Evolutionary conservation across 2,888 invertebrate genomes (phyloP), one percentile per base, ranked within the genome.

Genomic region (Athripsodes cinereus): DNA sequence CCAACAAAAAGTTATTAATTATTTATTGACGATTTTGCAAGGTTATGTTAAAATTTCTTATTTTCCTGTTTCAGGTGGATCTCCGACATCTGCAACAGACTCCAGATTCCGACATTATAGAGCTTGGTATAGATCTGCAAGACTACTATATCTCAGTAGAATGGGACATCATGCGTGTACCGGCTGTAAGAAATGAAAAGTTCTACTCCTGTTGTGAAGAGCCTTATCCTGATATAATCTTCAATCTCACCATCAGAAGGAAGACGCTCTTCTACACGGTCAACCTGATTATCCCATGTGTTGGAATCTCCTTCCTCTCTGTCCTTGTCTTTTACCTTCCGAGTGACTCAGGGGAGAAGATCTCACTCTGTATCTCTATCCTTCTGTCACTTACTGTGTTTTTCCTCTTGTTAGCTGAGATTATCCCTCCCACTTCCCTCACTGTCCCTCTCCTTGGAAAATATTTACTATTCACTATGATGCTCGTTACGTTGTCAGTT

Each of bases 181-280:
- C 93, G 57, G 94, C 93, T 46, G 87, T 88, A 64, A 82, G 93
- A 66, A 91, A 93, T 72, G 93, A 93, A 71, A 92, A 92, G 72
- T 92, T 90, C 76, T 94, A 97, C 82, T 92, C 92, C 68, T 97
- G 97, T 78, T 97, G 97, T 75, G 92, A 93, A 73, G 92, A 96
- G 74, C 96, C 96, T 60, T 98, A 93, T 71, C 90, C 92, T 57
- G 98, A 98, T 78, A 96, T 99, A 70, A 95, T 96, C 67, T 99
- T 98, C 80, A 94, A 97, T 78, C 88, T 99, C 69, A 96, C 96
- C 63, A 80, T 96, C 61, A 81, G 96, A 67, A 82, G 96, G 68
- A 96, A 96, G 79, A 96, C 97, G 35, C 86, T 97, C 62, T 97
- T 97, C 81, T 97, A 97, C 81, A 96, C 96, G 54, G 93, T 97